Percentiles rank a stretch among this genome's conserved stretches.
Evolutionary conservation across 1,140 invertebrate genomes (phyloP).

Genomic region (Parapsyche elsis): DNA sequence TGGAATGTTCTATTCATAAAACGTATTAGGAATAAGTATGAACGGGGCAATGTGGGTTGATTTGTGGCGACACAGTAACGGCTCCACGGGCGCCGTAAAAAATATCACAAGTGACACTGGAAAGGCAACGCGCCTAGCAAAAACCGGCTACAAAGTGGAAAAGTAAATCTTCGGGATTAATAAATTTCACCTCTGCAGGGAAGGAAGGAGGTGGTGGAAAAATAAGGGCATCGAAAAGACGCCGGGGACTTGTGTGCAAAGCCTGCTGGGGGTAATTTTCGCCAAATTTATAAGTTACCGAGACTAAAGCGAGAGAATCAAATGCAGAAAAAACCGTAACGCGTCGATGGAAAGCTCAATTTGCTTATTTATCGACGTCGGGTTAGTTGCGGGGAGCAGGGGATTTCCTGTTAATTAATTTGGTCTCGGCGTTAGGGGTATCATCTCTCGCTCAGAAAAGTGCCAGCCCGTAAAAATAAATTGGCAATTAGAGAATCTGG

Average conservation of each 20-base stretch:
- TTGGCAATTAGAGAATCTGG: slow-evolving; percentile 25
- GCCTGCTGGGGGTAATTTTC: background rate
- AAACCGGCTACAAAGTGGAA: slow-evolving; percentile 14
- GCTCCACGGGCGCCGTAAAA: slow-evolving; percentile 14
- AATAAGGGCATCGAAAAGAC: background rate
- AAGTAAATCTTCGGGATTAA: slow-evolving; percentile 35
- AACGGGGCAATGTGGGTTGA: slow-evolving; percentile 2
- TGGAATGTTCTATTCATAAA: background rate
- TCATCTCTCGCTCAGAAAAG: background rate
- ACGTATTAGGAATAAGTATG: background rate
- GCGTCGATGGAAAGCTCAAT: background rate
- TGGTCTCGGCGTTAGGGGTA: background rate
- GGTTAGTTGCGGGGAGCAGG: background rate
- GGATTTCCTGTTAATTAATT: slow-evolving; percentile 10
- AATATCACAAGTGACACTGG: slow-evolving; percentile 26
- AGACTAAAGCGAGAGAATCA: background rate
- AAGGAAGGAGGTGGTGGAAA: background rate
- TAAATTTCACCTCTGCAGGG: slow-evolving; percentile 2
- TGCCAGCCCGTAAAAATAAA: slow-evolving; percentile 31
- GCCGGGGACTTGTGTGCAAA: background rate
- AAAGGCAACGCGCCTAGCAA: slow-evolving; percentile 1
- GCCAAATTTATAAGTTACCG: background rate
- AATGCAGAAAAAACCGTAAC: background rate
- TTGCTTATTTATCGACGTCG: too few species aligned
- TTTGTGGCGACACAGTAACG: slow-evolving; percentile 11